Conservation (phyloP, 2,888 invertebrate genomes). For the Oligia fasciuncula region DNA sequence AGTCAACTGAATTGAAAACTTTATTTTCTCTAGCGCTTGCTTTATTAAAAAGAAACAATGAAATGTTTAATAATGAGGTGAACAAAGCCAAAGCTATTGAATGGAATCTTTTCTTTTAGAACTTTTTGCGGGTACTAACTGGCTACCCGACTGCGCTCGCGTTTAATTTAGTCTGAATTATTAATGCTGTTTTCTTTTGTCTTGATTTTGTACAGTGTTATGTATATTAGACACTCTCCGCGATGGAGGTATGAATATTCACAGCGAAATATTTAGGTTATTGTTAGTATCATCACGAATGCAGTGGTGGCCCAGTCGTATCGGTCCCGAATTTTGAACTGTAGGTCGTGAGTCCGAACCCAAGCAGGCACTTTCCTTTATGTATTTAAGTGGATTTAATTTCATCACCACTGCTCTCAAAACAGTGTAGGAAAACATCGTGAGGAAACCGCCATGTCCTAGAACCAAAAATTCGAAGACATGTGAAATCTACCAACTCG, state of each 20-base stretch:
- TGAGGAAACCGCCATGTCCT: not conserved
- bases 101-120: conserved; percentile 41
- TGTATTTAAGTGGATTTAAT: too few species aligned
- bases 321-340: not conserved
- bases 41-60: conserved; percentile 60
- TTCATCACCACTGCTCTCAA: not conserved
- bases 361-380: not conserved
- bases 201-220: conserved; percentile 6
- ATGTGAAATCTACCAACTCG: too few species aligned
- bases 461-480: not conserved
- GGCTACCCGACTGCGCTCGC: conserved; percentile 21
- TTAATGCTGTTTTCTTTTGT: conserved; percentile 5
- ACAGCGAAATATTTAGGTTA: not conserved
- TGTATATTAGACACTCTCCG: not conserved
- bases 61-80: conserved; percentile 51
- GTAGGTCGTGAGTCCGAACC: not conserved
- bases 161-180: conserved; percentile 42
- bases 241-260: conserved; percentile 5
- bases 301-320: not conserved
- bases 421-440: not conserved
- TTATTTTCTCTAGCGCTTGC: conserved; percentile 37
- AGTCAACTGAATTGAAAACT: conserved; percentile 31
- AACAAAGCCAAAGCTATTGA: conserved; percentile 54
- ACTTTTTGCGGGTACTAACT: conserved; percentile 41
- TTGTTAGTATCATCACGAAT: not conserved